Conservation (phyloP, 1,140 invertebrate genomes). For the Berghia stephanieae region DNA sequence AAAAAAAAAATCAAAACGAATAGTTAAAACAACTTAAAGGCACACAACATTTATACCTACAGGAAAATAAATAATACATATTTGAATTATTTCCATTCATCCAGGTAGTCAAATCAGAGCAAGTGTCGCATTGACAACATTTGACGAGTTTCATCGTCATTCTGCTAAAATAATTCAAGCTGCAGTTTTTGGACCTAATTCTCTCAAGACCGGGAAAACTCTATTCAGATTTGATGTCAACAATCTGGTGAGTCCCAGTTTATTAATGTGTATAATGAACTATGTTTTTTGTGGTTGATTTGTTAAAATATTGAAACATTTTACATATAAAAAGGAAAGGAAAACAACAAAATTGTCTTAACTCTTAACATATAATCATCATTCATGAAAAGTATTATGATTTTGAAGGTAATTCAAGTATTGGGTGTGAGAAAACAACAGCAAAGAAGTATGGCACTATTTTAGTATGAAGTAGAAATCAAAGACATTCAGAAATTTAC, state of each 20-base stretch:
- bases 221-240: constrained; percentile 50
- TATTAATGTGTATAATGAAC: not conserved
- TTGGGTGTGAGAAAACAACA: too few species aligned
- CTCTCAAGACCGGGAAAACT: constrained; percentile 33
- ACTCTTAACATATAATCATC: too few species aligned
- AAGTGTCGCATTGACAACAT: constrained; percentile 54
- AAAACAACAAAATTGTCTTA: too few species aligned
- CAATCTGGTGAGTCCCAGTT: constrained; percentile 48
- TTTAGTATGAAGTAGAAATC: too few species aligned
- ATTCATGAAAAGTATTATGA: too few species aligned
- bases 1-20: not conserved
- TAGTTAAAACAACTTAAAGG: not conserved
- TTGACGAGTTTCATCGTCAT: constrained; percentile 63
- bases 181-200: constrained; percentile 57
- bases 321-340: not conserved
- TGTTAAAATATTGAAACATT: not conserved
- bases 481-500: too few species aligned
- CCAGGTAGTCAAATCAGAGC: constrained; percentile 59
- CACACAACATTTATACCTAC: too few species aligned
- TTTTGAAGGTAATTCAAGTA: too few species aligned
- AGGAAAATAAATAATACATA: too few species aligned
- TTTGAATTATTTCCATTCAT: not conserved
- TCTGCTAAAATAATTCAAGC: constrained; percentile 56
- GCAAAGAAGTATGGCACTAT: too few species aligned
- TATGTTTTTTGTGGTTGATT: not conserved